Percentiles rank a stretch among this genome's conserved stretches.
Evolutionary conservation across 2,888 invertebrate genomes (phyloP).

Genomic region (Dastarcus helophoroides): DNA sequence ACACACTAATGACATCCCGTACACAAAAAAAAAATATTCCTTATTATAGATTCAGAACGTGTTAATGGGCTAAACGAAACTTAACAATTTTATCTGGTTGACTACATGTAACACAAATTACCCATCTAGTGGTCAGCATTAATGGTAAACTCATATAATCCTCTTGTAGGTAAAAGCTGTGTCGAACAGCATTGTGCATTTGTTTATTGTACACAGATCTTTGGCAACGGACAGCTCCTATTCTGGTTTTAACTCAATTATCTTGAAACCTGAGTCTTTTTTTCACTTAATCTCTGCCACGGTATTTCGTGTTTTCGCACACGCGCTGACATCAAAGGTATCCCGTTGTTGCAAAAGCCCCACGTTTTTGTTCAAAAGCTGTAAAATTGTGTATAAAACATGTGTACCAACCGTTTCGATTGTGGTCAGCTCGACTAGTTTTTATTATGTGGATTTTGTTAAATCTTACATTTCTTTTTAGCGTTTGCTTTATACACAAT

Average conservation of each 20-base stretch:
- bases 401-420: slow-evolving; percentile 13
- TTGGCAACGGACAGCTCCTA: slow-evolving; percentile 15
- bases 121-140: too few species aligned
- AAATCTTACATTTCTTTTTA: too few species aligned
- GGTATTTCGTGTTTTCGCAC: slow-evolving; percentile 19
- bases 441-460: slow-evolving; percentile 6
- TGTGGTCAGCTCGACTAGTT: slow-evolving; percentile 11
- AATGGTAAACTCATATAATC: too few species aligned
- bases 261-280: slow-evolving; percentile 28
- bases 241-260: slow-evolving; percentile 29
- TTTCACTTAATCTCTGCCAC: slow-evolving; percentile 19
- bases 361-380: slow-evolving; percentile 20
- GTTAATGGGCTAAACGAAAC: too few species aligned
- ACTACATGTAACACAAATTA: too few species aligned
- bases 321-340: slow-evolving; percentile 21
- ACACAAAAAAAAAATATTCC: too few species aligned
- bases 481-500: too few species aligned
- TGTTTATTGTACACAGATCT: slow-evolving; percentile 26
- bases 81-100: too few species aligned
- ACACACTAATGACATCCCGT: too few species aligned
- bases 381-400: slow-evolving; percentile 23
- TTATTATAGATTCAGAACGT: too few species aligned
- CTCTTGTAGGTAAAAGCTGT: too few species aligned
- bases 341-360: slow-evolving; percentile 12
- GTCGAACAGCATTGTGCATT: slow-evolving; percentile 9